Base-by-base conservation (phyloP, 37 sponge, comb jelly and placozoan genomes). In the Bolinopsis microptera region DNA sequence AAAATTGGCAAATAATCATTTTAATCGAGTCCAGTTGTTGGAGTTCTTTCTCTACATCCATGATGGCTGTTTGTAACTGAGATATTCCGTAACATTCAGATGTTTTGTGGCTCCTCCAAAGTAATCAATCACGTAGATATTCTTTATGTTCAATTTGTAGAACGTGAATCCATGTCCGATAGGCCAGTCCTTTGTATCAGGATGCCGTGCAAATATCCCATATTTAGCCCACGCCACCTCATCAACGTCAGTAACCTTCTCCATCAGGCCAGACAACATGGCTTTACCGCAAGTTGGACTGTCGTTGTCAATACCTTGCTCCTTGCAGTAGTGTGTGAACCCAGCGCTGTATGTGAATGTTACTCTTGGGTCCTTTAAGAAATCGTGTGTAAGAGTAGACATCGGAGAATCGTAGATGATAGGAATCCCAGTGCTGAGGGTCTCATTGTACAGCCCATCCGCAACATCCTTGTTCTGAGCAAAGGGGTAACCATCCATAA, bases 401-500 rank as follows among this genome's bases (percentile, higher is more conserved):
- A 80, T 28, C 8, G 82, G 82, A 13, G 82, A 80, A 8, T 13
- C 24, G 23, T 80, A 80, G 22, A 80, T 80, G 5, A 34, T 34
- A 1, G 82, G 82, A 2, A 80, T 22, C 3, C 74, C 74, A 28
- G 74, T n/a, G 74, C 74, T 70, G 82, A 34, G 38, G 3, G 34
- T 80, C 38, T 80, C 37, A 1, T 34, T 34, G 82, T 80, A 80
- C 82, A 80, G 1, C 37, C 82, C 82, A 35, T 80, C 82, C 2
- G 82, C 82, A 8, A 80, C 82, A 34, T 80, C 82, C 37, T 80
- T 80, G 38, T 24, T 80, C 38, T 80, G 35, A 2, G 82, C 82
- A 16, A 33, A 80, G 3, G 82, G 82, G 37, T 36, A 80, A 1
- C 82, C 82, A 3, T 33, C 9, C 38, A 80, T 33, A 21, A 80